Evolutionary conservation across 2,888 invertebrate genomes (phyloP).

Genomic region (Balanococcus diminutus): DNA sequence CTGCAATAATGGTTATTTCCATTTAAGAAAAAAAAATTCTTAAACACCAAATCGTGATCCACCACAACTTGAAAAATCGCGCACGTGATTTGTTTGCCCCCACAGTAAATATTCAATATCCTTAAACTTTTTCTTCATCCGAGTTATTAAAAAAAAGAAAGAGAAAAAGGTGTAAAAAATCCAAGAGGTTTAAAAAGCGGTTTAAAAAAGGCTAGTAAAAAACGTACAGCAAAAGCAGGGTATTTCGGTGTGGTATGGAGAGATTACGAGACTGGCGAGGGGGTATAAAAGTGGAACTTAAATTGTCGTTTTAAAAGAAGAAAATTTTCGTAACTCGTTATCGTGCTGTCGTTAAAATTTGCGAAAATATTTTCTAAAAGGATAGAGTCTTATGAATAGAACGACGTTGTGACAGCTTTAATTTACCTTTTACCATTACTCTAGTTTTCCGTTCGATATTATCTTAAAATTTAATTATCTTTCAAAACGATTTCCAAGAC

Average conservation of each 20-base stretch:
- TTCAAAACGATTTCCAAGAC: constrained; percentile 17
- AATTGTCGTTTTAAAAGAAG: not conserved
- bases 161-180: not conserved
- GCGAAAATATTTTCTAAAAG: constrained; percentile 17
- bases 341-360: constrained; percentile 18
- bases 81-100: too few relatives aligned
- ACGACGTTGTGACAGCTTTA: constrained; percentile 36
- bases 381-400: not conserved
- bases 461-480: constrained; percentile 36
- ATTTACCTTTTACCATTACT: constrained; percentile 37
- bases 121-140: not conserved
- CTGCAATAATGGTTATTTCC: too few relatives aligned
- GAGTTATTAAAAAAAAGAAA: not conserved
- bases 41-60: too few relatives aligned
- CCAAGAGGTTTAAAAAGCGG: not conserved
- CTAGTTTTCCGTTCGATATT: not conserved
- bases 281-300: not conserved
- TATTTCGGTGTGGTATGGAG: not conserved
- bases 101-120: not conserved
- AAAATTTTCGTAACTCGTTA: constrained; percentile 26
- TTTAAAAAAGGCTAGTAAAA: not conserved
- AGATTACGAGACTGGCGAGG: too few relatives aligned
- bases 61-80: too few relatives aligned
- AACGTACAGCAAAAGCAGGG: not conserved
- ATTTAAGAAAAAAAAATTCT: too few relatives aligned